These are phyloP conservation scores for Mythimna lalbum DNA, from an alignment of 2,888 invertebrate genomes.

Conservation along the genomic window DNA sequence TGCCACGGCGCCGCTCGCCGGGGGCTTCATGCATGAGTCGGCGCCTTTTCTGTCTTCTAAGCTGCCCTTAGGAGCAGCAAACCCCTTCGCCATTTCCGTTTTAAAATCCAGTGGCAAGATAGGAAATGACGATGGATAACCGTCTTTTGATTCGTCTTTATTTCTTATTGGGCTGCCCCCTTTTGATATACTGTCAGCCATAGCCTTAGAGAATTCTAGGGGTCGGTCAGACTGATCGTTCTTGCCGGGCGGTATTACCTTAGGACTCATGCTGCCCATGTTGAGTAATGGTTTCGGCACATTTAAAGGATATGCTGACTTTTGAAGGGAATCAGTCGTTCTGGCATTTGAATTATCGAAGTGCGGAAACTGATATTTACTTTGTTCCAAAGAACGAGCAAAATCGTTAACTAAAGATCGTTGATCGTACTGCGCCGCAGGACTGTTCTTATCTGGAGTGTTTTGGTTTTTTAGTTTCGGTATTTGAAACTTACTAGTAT, in stretches of 20 bases:
- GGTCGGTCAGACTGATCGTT: constrained; percentile 80
- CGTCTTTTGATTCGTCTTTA: constrained; percentile 85
- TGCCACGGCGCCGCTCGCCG: constrained; percentile 84
- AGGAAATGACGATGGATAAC: constrained; percentile 79
- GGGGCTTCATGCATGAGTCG: constrained; percentile 87
- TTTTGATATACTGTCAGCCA: constrained; percentile 83
- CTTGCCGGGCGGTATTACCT: constrained; percentile 78
- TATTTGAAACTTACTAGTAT: constrained; percentile 96
- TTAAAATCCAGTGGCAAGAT: constrained; percentile 86
- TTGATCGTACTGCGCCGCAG: constrained; percentile 83
- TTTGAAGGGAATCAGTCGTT: constrained; percentile 81
- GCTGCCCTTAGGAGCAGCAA: constrained; percentile 85
- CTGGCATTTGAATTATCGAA: constrained; percentile 81
- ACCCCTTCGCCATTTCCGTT: constrained; percentile 86
- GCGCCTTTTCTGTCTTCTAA: constrained; percentile 87
- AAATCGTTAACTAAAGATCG: constrained; percentile 87
- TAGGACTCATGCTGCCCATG: constrained; percentile 86
- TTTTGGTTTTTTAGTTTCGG: constrained; percentile 93
- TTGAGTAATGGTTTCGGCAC: constrained; percentile 87
- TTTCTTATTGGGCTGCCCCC: constrained; percentile 80
- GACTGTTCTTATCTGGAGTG: constrained; percentile 86
- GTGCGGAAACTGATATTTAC: constrained; percentile 86
- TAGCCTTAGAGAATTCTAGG: constrained; percentile 81
- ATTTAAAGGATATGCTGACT: constrained; percentile 85
- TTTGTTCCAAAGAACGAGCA: constrained; percentile 83